These are phyloP conservation scores for Notoglanidium macrostoma DNA, from an alignment of 2,797 vertebrate genomes.

Conservation along the genomic window DNA sequence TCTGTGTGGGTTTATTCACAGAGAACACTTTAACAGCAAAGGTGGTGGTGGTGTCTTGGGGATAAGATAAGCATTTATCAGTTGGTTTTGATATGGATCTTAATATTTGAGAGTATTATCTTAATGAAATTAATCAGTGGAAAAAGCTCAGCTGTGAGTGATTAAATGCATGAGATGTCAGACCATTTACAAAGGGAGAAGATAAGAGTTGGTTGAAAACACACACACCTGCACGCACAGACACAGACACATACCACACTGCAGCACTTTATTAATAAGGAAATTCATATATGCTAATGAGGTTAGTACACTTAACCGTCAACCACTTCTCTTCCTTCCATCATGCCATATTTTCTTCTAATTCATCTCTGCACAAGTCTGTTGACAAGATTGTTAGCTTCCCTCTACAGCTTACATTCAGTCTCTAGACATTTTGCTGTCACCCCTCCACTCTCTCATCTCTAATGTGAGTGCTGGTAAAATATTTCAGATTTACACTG, in stretches of 20 bases:
- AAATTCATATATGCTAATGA: conserved; percentile 45
- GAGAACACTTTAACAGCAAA: conserved; percentile 13
- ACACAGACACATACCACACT: neutral
- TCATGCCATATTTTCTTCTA: conserved; percentile 23
- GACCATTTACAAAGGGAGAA: conserved; percentile 37
- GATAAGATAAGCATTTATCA: conserved; percentile 47
- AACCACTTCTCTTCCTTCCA: conserved; percentile 21
- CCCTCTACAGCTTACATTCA: conserved; percentile 20
- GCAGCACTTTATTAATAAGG: conserved; percentile 47
- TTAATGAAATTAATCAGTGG: conserved; percentile 46
- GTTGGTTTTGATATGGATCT: conserved; percentile 38
- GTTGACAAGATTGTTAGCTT: conserved; percentile 42
- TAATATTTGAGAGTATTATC: conserved; percentile 47
- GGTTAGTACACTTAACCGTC: conserved; percentile 29
- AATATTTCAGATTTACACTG: conserved; percentile 23
- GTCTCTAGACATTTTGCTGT: conserved; percentile 49
- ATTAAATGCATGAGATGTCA: conserved; percentile 49
- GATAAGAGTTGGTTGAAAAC: conserved; percentile 35
- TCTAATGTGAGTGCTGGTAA: conserved; percentile 31
- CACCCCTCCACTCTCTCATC: neutral
- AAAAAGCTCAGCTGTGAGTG: conserved; percentile 32
- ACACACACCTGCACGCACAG: conserved; percentile 23
- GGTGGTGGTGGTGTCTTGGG: neutral
- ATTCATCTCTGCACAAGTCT: conserved; percentile 31
- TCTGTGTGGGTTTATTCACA: conserved; percentile 32